Evolutionary conservation across 2,113 vertebrate genomes (phyloP).

Genomic region (Chaenogobius annularis): DNA sequence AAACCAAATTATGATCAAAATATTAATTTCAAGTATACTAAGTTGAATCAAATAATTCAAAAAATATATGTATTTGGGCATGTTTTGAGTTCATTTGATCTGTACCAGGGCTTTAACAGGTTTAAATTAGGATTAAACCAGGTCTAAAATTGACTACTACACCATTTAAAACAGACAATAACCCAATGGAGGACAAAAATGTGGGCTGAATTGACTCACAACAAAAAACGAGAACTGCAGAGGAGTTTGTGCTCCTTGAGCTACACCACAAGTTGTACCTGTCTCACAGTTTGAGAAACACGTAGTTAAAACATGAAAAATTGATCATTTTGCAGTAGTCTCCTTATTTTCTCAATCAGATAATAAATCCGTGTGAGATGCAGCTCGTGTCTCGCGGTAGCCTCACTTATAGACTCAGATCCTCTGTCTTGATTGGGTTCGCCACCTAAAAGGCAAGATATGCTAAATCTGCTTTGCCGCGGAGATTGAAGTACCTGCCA

Average conservation of each 20-base stretch:
- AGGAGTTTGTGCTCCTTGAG: no score
- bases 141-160: no score
- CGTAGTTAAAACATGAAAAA: neutral
- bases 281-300: neutral
- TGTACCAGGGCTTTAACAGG: no score
- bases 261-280: neutral
- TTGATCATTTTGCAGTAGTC: neutral
- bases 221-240: neutral
- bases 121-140: no score
- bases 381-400: constrained; percentile 39
- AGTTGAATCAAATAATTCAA: no score
- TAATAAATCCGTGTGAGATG: constrained; percentile 57
- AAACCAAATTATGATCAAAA: no score
- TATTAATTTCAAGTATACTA: no score
- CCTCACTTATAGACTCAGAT: constrained; percentile 50
- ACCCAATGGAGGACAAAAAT: no score
- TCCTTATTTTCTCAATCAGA: constrained; percentile 40
- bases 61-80: no score
- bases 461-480: constrained; percentile 63
- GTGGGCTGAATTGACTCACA: no score
- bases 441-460: constrained; percentile 51
- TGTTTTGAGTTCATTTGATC: no score
- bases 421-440: constrained; percentile 74
- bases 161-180: no score
- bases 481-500: constrained; percentile 65